phyloP scores from a whole-genome alignment of 1,140 invertebrate genomes.

The Heliothis subflexa region DNA sequence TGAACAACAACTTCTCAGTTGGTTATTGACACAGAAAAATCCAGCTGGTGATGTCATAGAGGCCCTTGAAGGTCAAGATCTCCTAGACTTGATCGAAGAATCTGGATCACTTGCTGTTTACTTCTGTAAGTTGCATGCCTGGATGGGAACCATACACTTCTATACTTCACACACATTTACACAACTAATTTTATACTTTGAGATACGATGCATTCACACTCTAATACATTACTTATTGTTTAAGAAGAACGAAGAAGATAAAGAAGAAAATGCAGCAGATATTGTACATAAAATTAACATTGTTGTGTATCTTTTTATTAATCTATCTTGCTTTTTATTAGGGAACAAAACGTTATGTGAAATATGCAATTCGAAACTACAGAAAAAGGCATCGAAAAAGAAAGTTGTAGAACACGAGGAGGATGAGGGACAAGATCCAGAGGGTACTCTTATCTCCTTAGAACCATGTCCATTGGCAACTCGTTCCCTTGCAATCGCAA shows the following conservation, averaged over 20 bases:
- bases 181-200: conserved; percentile 44
- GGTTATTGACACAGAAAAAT: conserved; percentile 96
- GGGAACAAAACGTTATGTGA: conserved; percentile 95
- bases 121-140: conserved; percentile 92
- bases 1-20: conserved; percentile 95
- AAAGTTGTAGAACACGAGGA: conserved; percentile 85
- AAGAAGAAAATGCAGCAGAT: not conserved
- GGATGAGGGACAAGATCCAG: conserved; percentile 84
- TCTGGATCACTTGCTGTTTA: conserved; percentile 95
- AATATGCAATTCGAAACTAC: conserved; percentile 91
- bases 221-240: conserved; percentile 13
- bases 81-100: conserved; percentile 93
- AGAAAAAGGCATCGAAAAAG: conserved; percentile 89
- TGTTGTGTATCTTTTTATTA: conserved; percentile 47
- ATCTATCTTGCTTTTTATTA: conserved; percentile 81
- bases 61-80: conserved; percentile 93
- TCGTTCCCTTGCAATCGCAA: conserved; percentile 41
- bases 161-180: conserved; percentile 50
- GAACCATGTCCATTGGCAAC: conserved; percentile 43
- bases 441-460: conserved; percentile 79
- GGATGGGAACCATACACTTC: conserved; percentile 19
- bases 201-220: not conserved
- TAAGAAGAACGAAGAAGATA: not conserved
- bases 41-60: conserved; percentile 96
- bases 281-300: conserved; percentile 14